Percentiles rank a stretch among this genome's conserved stretches.
These are phyloP conservation scores for Dermatemys mawii DNA, from an alignment of 2,113 vertebrate genomes.

Conservation along the genomic window DNA sequence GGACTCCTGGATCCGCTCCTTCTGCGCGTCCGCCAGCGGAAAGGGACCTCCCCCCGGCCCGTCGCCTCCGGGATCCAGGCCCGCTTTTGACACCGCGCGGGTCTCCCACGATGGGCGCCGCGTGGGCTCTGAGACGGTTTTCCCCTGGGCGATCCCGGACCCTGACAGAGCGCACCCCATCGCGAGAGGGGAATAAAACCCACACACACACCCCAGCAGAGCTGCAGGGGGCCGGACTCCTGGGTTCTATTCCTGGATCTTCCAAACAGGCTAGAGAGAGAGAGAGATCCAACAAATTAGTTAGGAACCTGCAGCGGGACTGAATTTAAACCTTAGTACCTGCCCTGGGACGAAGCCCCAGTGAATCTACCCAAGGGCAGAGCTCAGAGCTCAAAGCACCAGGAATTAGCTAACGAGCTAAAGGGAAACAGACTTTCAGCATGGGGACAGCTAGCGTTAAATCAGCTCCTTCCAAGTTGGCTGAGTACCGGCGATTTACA, in stretches of 20 bases:
- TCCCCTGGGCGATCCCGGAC: background rate
- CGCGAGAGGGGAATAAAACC: too few species aligned
- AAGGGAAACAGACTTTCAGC: background rate
- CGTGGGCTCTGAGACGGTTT: background rate
- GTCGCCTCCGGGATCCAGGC: fast-evolving
- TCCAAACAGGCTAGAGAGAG: background rate
- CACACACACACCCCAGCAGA: background rate
- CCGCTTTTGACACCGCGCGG: background rate
- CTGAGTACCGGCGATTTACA: background rate
- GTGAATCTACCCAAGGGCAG: too few species aligned
- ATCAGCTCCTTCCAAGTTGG: background rate
- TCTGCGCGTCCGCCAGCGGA: background rate
- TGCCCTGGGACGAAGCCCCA: background rate
- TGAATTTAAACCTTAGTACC: background rate
- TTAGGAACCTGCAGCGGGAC: background rate
- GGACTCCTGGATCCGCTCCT: background rate
- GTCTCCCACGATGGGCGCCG: background rate
- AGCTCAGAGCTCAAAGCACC: too few species aligned
- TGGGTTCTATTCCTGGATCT: background rate
- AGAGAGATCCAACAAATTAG: too few species aligned
- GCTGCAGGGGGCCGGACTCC: background rate
- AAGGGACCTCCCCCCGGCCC: background rate
- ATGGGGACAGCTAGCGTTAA: background rate
- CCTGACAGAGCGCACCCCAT: conserved; percentile 36
- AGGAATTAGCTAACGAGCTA: background rate